Evolutionary conservation across 2,888 invertebrate species (phyloP).

Genomic region (Napeogenes inachia): DNA sequence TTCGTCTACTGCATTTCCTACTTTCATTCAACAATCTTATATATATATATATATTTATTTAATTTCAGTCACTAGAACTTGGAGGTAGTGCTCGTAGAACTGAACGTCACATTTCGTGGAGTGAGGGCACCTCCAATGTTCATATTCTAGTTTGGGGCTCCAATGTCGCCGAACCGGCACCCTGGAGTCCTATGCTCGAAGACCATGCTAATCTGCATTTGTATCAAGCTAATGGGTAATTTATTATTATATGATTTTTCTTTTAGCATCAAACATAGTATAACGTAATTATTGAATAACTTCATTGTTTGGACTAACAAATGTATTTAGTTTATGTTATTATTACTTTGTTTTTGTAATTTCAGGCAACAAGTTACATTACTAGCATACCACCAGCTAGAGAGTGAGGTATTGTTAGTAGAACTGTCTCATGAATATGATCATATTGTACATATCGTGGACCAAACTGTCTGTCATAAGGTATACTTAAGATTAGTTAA

Average conservation of each 20-base stretch:
- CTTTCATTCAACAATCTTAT: background rate
- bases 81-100: constrained; percentile 66
- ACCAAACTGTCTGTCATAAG: constrained; percentile 83
- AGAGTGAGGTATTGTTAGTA: constrained; percentile 91
- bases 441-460: constrained; percentile 85
- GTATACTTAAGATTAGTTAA: constrained; percentile 37
- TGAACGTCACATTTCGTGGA: constrained; percentile 68
- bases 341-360: constrained; percentile 24
- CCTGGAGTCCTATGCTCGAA: constrained; percentile 93
- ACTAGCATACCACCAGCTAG: constrained; percentile 88
- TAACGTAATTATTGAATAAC: background rate
- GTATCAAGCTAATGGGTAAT: constrained; percentile 83
- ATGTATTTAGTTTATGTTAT: constrained; percentile 3
- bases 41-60: constrained; percentile 3
- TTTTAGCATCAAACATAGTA: constrained; percentile 1
- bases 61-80: constrained; percentile 64
- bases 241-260: background rate
- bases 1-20: too few species aligned
- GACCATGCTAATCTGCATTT: constrained; percentile 93
- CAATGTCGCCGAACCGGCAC: constrained; percentile 91
- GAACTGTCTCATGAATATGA: constrained; percentile 84
- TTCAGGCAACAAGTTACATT: constrained; percentile 83
- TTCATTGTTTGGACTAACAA: too few species aligned
- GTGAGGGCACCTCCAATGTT: constrained; percentile 42
- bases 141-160: constrained; percentile 90